Conservation (phyloP, 2,888 invertebrate species). For the Maniola hyperantus region DNA sequence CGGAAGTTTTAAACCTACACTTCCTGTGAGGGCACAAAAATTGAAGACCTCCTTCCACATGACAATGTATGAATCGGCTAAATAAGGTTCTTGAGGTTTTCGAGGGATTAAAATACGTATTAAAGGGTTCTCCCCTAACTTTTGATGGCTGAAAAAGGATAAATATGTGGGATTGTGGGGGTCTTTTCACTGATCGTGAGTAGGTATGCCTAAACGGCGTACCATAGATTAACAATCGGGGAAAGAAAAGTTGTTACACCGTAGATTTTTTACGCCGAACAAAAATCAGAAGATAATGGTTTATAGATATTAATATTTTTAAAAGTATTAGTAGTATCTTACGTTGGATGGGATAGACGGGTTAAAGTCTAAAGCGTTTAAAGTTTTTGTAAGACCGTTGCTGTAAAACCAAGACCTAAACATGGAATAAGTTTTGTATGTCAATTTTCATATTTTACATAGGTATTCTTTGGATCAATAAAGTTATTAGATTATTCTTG, state of each 20-base stretch:
- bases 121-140: slow-evolving; percentile 20
- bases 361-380: too few relatives aligned
- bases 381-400: too few relatives aligned
- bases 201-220: neutral
- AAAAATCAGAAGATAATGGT: too few relatives aligned
- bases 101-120: slow-evolving; percentile 24
- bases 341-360: too few relatives aligned
- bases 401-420: too few relatives aligned
- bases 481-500: too few relatives aligned
- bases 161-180: neutral
- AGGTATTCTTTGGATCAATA: too few relatives aligned
- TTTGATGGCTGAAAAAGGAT: slow-evolving; percentile 21
- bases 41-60: slow-evolving; percentile 12
- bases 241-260: neutral
- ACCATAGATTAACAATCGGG: neutral
- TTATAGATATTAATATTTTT: too few relatives aligned
- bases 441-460: too few relatives aligned
- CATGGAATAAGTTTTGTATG: too few relatives aligned
- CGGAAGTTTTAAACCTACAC: slow-evolving; percentile 4
- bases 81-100: slow-evolving; percentile 22
- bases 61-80: slow-evolving; percentile 17
- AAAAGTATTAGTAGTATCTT: too few relatives aligned
- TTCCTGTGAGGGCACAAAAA: slow-evolving; percentile 18
- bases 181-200: neutral
- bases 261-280: too few relatives aligned